phyloP scores from a whole-genome alignment of 2,888 invertebrate genomes.

The Protophormia terraenovae region DNA sequence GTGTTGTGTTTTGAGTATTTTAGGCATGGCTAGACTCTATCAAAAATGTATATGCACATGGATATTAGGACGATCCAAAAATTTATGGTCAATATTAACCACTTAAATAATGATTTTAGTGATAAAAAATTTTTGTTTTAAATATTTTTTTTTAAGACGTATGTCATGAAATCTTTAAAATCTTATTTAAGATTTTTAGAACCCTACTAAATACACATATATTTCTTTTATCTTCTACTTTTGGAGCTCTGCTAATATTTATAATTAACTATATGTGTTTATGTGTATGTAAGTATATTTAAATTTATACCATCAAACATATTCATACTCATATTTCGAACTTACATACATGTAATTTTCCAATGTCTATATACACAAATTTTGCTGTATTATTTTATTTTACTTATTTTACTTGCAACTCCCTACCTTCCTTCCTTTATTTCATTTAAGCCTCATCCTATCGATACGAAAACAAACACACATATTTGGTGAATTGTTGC shows the following conservation, averaged over 20 bases:
- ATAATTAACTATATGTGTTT: not conserved
- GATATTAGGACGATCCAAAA: too few species aligned
- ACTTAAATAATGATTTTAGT: too few species aligned
- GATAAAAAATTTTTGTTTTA: too few species aligned
- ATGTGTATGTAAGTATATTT: not conserved
- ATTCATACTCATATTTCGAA: not conserved
- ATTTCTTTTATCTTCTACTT: too few species aligned
- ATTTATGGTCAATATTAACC: too few species aligned
- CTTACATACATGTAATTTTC: not conserved
- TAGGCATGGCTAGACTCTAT: slow-evolving; percentile 53
- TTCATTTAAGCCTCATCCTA: too few species aligned
- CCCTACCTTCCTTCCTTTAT: not conserved
- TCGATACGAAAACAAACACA: not conserved
- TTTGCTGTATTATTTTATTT: slow-evolving; percentile 16
- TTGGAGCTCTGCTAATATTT: too few species aligned
- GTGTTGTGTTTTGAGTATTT: slow-evolving; percentile 44
- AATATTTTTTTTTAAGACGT: too few species aligned
- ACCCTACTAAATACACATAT: too few species aligned
- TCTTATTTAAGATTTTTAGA: too few species aligned
- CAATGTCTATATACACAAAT: not conserved
- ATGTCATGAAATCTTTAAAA: too few species aligned
- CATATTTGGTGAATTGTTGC: not conserved
- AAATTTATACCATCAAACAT: not conserved
- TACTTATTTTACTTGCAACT: not conserved
- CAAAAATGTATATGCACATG: slow-evolving; percentile 22